These are phyloP conservation scores for Dasyprocta punctata DNA, from an alignment of 2,113 vertebrate genomes.

Conservation along the genomic window DNA sequence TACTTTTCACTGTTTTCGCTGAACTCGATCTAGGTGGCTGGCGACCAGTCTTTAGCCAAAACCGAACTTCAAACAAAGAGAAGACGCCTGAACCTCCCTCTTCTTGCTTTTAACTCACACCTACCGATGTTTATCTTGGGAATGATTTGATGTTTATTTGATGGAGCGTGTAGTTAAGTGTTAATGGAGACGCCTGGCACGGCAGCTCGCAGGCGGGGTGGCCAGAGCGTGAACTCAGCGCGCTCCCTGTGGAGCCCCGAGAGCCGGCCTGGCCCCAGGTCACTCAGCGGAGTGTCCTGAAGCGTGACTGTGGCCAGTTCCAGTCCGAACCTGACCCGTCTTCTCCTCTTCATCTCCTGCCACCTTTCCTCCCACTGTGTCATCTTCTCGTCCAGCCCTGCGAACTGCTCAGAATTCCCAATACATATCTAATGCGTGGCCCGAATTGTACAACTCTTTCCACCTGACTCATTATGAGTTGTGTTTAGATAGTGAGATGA, in stretches of 20 bases:
- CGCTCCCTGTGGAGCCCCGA: background rate
- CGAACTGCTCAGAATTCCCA: background rate
- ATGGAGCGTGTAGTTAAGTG: constrained; percentile 69
- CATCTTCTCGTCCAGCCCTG: background rate
- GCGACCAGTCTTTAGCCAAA: constrained; percentile 51
- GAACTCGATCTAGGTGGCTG: background rate
- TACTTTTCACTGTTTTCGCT: background rate
- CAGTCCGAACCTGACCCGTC: background rate
- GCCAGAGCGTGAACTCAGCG: background rate
- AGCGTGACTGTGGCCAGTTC: no score
- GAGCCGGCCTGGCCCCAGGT: background rate
- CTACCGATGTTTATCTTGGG: constrained; percentile 73
- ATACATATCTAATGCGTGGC: background rate
- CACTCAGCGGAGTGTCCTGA: no score
- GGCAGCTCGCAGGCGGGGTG: background rate
- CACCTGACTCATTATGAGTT: background rate
- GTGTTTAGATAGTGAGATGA: background rate
- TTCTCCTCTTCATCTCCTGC: background rate
- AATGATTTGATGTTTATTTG: constrained; percentile 70
- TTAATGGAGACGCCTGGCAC: constrained; percentile 53
- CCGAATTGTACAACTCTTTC: background rate
- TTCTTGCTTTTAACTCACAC: constrained; percentile 70
- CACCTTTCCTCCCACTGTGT: background rate
- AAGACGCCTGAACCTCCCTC: background rate
- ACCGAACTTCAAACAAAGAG: constrained; percentile 73